Evolutionary conservation across 2,113 vertebrate genomes (phyloP).

Genomic region (Nothocercus julius): DNA sequence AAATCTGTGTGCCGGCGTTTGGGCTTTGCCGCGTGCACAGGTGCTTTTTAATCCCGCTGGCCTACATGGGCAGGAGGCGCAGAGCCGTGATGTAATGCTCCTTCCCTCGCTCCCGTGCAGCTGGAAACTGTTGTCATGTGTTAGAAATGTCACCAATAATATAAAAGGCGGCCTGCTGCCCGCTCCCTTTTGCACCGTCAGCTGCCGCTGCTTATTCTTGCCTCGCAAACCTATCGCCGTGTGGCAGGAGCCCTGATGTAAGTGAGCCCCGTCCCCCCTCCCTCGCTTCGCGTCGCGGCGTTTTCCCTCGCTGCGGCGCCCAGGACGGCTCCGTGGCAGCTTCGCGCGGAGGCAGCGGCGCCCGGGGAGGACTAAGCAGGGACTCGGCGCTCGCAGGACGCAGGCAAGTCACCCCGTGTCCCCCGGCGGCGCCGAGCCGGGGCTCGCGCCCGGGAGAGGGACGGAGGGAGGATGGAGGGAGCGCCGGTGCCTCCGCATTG

Average conservation of each 20-base stretch:
- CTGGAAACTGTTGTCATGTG: slow-evolving; percentile 94
- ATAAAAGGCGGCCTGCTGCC: slow-evolving; percentile 86
- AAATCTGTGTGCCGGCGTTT: slow-evolving; percentile 13
- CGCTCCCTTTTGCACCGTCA: slow-evolving; percentile 84
- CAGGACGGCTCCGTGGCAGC: slow-evolving; percentile 15
- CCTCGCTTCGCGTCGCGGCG: slow-evolving; percentile 73
- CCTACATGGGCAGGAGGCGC: slow-evolving; percentile 76
- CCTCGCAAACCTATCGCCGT: slow-evolving; percentile 76
- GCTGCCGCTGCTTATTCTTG: slow-evolving; percentile 77
- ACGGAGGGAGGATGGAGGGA: not conserved
- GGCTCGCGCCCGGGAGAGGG: not conserved
- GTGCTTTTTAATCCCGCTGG: slow-evolving; percentile 84
- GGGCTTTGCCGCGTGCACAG: slow-evolving; percentile 74
- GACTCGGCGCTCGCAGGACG: slow-evolving; percentile 80
- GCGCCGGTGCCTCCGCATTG: too few species aligned
- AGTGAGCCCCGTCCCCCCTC: slow-evolving; percentile 75
- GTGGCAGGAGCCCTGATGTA: slow-evolving; percentile 83
- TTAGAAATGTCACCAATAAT: slow-evolving; percentile 93
- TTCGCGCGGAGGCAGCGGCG: too few species aligned
- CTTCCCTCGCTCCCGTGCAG: slow-evolving; percentile 83
- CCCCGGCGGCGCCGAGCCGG: too few species aligned
- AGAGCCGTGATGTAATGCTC: slow-evolving; percentile 80
- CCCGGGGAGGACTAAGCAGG: slow-evolving; percentile 86
- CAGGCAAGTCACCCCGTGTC: slow-evolving; percentile 77
- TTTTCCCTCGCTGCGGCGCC: slow-evolving; percentile 77